Conservation (phyloP, 2,113 vertebrate genomes). For the Brachypodius melanocephalos region DNA sequence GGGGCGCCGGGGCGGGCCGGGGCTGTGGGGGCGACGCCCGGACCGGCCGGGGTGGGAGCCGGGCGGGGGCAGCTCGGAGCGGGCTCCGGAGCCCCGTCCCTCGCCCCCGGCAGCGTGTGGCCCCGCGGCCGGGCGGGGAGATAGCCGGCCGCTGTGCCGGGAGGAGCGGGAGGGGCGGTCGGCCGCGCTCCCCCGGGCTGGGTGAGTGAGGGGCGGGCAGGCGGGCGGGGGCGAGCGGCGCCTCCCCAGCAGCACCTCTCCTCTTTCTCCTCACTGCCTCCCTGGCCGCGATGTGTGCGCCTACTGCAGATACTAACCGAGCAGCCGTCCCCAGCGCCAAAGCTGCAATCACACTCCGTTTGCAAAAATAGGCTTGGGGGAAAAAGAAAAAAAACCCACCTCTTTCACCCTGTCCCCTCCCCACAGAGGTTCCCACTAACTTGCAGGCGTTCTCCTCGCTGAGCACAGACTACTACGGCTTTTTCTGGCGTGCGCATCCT, state of each 20-base stretch:
- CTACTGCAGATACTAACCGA: slow-evolving; percentile 52
- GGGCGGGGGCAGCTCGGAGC: not conserved
- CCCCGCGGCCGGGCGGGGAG: not conserved
- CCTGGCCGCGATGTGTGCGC: not conserved
- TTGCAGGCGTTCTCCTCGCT: not conserved
- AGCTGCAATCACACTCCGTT: not conserved
- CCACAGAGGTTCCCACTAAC: not conserved
- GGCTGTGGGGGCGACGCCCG: not conserved
- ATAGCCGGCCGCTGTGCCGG: not conserved
- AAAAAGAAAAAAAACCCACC: not conserved
- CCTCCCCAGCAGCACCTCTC: not conserved
- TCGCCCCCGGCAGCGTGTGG: not conserved
- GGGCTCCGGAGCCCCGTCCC: not conserved
- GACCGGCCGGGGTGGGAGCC: not conserved
- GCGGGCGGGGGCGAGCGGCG: not conserved
- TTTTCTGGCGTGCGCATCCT: not conserved
- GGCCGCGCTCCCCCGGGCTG: not conserved
- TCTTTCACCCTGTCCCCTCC: not conserved
- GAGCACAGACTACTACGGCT: not conserved
- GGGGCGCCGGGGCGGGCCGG: not conserved
- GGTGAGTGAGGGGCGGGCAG: not conserved
- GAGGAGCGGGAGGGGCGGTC: not conserved
- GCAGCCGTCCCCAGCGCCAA: slow-evolving; percentile 20
- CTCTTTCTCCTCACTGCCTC: not conserved
- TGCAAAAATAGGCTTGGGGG: not conserved